phyloP scores from a whole-genome alignment of 2,113 vertebrate genomes.

The Pelobates fuscus region DNA sequence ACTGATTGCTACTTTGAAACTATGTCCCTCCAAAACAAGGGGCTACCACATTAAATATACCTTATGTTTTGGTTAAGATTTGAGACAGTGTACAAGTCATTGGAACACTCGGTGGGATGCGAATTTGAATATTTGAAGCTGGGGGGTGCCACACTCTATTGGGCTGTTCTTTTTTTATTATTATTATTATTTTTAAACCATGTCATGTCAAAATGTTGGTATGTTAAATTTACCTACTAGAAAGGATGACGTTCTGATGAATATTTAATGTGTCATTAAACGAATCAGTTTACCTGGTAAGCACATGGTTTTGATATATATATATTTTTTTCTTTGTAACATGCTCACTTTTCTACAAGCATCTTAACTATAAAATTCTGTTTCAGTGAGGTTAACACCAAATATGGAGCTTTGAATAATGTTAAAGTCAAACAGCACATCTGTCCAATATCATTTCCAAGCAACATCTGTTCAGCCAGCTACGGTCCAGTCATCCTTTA shows the following conservation, averaged over 20 bases:
- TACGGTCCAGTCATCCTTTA: constrained; percentile 14
- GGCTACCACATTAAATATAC: too few relatives aligned
- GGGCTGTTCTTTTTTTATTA: too few relatives aligned
- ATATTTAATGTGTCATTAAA: neutral
- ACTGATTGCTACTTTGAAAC: too few relatives aligned
- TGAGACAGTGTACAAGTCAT: too few relatives aligned
- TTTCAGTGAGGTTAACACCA: constrained; percentile 6
- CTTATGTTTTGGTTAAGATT: too few relatives aligned
- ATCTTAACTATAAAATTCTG: constrained; percentile 2
- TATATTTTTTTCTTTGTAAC: neutral
- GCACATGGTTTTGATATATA: constrained; percentile 1
- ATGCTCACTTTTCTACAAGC: neutral
- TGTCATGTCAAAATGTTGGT: too few relatives aligned
- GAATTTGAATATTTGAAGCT: too few relatives aligned
- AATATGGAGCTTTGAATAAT: constrained; percentile 12
- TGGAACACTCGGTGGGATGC: too few relatives aligned
- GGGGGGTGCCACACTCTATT: too few relatives aligned
- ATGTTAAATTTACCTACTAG: neutral
- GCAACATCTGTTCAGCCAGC: constrained; percentile 7
- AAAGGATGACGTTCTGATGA: neutral
- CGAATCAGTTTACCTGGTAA: neutral
- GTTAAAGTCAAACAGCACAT: constrained; percentile 15
- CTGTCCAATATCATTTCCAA: constrained; percentile 17
- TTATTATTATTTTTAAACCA: too few relatives aligned
- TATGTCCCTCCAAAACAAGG: too few relatives aligned